Conservation (phyloP, 2,113 vertebrate species). For the Myrmecobius fasciatus region DNA sequence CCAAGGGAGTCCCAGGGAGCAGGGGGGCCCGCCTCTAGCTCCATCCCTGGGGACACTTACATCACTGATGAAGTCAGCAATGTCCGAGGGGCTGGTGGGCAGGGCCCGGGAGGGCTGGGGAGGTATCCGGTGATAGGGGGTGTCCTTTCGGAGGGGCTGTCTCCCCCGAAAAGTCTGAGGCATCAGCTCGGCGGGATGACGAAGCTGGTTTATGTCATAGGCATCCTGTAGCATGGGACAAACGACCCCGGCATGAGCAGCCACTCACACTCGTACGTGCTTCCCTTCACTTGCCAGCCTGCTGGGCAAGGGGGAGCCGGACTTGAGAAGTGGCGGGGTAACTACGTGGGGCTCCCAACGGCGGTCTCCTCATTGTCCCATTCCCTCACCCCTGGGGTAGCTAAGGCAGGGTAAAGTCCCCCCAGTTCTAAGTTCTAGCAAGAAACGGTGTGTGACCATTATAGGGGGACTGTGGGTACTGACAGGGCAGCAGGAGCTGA, state of each 20-base stretch:
- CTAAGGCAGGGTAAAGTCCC: background rate
- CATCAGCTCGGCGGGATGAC: constrained; percentile 85
- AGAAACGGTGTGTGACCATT: background rate
- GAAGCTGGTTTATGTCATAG: constrained; percentile 94
- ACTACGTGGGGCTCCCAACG: background rate
- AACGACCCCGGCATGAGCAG: too few relatives aligned
- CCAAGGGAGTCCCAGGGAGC: background rate
- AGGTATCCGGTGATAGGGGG: constrained; percentile 85
- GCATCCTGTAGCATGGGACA: constrained; percentile 84
- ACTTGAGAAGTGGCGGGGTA: too few relatives aligned
- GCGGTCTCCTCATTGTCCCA: background rate
- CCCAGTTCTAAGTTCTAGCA: background rate
- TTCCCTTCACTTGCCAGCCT: background rate
- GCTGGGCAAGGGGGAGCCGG: background rate
- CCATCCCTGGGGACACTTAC: constrained; percentile 76
- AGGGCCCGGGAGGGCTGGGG: constrained; percentile 82
- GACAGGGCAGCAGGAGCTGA: background rate
- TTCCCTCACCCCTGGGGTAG: background rate
- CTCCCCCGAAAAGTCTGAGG: constrained; percentile 79
- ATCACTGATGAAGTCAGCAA: constrained; percentile 94
- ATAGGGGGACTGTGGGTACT: background rate
- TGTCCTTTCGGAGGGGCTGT: constrained; percentile 87
- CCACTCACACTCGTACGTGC: background rate
- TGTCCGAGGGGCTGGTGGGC: constrained; percentile 88
- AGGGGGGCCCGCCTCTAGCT: rapidly evolving